phyloP scores from a whole-genome alignment of 2,888 invertebrate genomes.

The Automeris io region DNA sequence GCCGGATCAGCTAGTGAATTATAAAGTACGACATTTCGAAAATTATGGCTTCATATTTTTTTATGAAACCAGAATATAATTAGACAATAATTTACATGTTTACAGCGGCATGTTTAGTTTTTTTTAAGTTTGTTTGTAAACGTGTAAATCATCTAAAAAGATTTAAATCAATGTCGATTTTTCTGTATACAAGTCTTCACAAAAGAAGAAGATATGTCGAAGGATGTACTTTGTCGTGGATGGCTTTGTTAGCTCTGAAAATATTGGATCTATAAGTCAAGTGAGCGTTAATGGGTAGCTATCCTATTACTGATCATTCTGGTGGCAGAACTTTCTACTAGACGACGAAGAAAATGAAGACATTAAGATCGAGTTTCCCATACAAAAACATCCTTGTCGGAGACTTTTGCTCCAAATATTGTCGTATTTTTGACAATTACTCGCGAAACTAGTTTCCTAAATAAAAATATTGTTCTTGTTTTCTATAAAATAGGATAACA shows the following conservation, averaged over 20 bases:
- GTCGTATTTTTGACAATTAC: too few species aligned
- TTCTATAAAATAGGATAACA: too few species aligned
- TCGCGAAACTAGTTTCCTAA: too few species aligned
- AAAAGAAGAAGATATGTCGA: constrained; percentile 2
- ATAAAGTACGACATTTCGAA: too few species aligned
- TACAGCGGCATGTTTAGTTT: too few species aligned
- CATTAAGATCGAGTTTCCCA: not conserved
- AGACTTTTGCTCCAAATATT: not conserved
- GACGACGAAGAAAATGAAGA: not conserved
- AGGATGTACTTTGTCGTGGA: constrained; percentile 14
- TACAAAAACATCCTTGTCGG: not conserved
- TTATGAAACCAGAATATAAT: too few species aligned
- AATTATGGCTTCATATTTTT: too few species aligned
- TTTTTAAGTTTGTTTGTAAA: too few species aligned
- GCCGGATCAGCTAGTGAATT: too few species aligned
- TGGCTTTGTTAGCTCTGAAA: constrained; percentile 37
- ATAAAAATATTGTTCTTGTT: too few species aligned
- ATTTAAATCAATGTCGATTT: not conserved
- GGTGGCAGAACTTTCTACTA: constrained; percentile 13
- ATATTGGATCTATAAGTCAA: constrained; percentile 40
- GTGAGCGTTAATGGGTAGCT: constrained; percentile 35
- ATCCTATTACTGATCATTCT: constrained; percentile 32
- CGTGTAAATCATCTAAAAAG: too few species aligned
- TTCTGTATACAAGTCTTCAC: not conserved
- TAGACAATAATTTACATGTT: too few species aligned